Evolutionary conservation across 2,888 invertebrate genomes (phyloP).

Genomic region (Trichogramma dendrolimi): DNA sequence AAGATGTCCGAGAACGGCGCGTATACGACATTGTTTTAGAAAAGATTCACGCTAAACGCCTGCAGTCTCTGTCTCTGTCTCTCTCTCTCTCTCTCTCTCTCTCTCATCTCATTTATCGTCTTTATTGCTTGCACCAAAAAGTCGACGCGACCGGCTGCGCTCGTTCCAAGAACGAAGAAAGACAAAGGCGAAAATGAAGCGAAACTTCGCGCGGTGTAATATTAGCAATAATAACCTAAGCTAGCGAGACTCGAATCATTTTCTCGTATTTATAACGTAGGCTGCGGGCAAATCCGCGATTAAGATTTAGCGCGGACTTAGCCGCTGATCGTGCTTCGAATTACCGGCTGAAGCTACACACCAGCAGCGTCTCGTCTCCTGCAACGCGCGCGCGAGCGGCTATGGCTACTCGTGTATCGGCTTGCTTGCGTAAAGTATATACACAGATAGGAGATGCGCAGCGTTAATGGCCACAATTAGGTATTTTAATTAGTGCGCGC

Average conservation of each 20-base stretch:
- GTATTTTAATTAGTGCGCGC: slow-evolving; percentile 51
- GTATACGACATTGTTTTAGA: no score
- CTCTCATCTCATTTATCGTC: neutral
- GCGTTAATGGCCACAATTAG: slow-evolving; percentile 52
- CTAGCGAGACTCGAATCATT: neutral
- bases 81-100: slow-evolving; percentile 40
- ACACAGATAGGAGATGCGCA: slow-evolving; percentile 39
- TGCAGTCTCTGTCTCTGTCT: slow-evolving; percentile 27
- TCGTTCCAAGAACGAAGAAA: neutral
- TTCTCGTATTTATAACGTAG: slow-evolving; percentile 7
- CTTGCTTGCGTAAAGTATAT: slow-evolving; percentile 11
- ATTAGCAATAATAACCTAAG: neutral
- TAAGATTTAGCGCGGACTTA: slow-evolving; percentile 8
- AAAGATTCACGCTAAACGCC: no score
- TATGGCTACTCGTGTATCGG: slow-evolving; percentile 15
- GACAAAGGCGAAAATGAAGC: neutral
- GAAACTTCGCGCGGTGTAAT: neutral
- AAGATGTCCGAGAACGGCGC: no score
- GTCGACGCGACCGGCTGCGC: neutral
- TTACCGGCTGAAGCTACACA: no score
- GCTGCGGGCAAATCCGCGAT: neutral
- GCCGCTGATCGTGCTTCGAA: slow-evolving; percentile 7
- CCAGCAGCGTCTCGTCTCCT: slow-evolving; percentile 8
- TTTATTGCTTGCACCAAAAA: neutral
- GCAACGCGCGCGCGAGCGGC: slow-evolving; percentile 8